A percentile compares a stretch with the other conserved stretches of the same genome.
phyloP scores from a whole-genome alignment of 92 coral and sea anemone genomes.

The Umimayanthus chanpuru region DNA sequence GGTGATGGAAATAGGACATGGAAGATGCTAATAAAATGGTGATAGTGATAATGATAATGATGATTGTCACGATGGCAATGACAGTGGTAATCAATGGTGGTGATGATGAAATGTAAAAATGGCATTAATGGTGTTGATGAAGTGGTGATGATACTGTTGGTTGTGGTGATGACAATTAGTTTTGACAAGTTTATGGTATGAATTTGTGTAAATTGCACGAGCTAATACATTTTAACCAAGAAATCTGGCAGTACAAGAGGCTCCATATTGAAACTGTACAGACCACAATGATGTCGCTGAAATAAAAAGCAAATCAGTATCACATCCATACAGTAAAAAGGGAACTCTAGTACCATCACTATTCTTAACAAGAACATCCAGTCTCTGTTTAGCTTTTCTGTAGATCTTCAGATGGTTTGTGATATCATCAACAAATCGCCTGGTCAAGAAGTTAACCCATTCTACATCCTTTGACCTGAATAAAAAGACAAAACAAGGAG shows the following conservation, averaged over 20 bases:
- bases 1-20: no score
- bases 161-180: background rate
- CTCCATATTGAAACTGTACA: no score
- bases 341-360: slow-evolving; percentile 48
- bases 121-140: background rate
- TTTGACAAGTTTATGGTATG: no score
- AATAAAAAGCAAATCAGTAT: no score
- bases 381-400: slow-evolving; percentile 75
- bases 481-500: background rate
- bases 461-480: slow-evolving; percentile 96
- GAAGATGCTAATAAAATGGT: no score
- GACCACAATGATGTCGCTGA: no score
- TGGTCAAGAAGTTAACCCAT: slow-evolving; percentile 94
- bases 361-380: slow-evolving; percentile 58
- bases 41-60: no score
- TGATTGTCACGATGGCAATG: background rate
- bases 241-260: background rate
- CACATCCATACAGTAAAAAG: background rate
- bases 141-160: background rate
- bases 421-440: slow-evolving; percentile 94
- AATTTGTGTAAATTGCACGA: no score
- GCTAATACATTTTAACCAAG: no score
- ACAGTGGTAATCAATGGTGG: background rate
- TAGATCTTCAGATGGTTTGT: slow-evolving; percentile 91
- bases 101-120: no score